phyloP scores from a whole-genome alignment of 2,888 invertebrate species.

The Dryadula phaetusa region DNA sequence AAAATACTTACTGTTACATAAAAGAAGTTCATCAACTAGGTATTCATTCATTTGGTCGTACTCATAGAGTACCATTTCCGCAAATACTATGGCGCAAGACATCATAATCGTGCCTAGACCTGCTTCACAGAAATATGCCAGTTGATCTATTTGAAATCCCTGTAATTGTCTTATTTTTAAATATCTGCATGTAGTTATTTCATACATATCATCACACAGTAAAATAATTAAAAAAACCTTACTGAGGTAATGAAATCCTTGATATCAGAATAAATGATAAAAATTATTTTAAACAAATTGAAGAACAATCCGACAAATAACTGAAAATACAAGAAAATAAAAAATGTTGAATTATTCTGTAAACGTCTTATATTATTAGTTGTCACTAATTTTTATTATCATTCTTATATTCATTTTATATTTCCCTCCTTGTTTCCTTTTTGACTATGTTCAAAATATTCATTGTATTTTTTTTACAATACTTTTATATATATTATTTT shows the following conservation, averaged over 20 bases:
- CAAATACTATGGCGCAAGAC: slow-evolving; percentile 6
- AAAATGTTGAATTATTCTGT: not conserved
- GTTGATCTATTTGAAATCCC: slow-evolving; percentile 18
- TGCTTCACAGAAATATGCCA: slow-evolving; percentile 16
- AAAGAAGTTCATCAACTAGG: slow-evolving; percentile 9
- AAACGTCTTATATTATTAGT: not conserved
- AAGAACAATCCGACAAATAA: not conserved
- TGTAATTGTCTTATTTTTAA: not conserved
- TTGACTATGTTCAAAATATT: no score
- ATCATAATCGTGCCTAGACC: not conserved
- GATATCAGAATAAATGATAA: not conserved
- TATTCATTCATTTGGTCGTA: slow-evolving; percentile 4
- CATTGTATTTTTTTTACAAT: no score
- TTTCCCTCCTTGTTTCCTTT: no score
- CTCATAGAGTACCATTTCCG: slow-evolving; percentile 9
- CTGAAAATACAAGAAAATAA: not conserved
- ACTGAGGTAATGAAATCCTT: not conserved
- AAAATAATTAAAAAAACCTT: not conserved
- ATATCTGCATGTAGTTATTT: not conserved
- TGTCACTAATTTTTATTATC: not conserved
- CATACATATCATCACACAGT: not conserved
- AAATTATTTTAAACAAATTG: slow-evolving; percentile 9
- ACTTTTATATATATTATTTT: no score
- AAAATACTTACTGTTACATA: slow-evolving; percentile 5
- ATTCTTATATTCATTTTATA: no score